Conservation (phyloP, 2,113 vertebrate genomes). For the Corythaeola cristata region DNA sequence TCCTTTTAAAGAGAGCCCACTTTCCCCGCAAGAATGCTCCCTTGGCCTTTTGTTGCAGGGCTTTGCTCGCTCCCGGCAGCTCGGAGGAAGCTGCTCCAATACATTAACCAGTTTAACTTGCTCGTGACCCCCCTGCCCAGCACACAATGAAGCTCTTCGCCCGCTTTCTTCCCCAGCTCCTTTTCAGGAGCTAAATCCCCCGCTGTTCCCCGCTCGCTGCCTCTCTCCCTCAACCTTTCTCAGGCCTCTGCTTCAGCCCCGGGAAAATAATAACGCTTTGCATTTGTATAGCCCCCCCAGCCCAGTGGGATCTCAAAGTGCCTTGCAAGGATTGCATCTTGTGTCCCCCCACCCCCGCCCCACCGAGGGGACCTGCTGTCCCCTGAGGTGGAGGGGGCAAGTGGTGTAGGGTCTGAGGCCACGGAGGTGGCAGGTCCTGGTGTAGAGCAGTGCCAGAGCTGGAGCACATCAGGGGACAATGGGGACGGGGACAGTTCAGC, state of each 20-base stretch:
- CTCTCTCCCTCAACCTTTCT: slow-evolving; percentile 63
- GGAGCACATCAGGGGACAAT: fast-evolving
- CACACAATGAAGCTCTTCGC: slow-evolving; percentile 49
- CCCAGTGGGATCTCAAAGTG: neutral
- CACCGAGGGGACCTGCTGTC: neutral
- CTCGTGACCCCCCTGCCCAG: slow-evolving; percentile 64
- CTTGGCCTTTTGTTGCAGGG: slow-evolving; percentile 59
- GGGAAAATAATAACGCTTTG: slow-evolving; percentile 51
- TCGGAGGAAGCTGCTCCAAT: slow-evolving; percentile 66
- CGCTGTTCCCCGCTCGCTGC: slow-evolving; percentile 43
- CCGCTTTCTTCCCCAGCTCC: slow-evolving; percentile 29
- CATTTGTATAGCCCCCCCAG: slow-evolving; percentile 52
- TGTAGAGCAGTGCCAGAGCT: fast-evolving
- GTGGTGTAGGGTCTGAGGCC: neutral
- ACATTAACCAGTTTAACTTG: slow-evolving; percentile 77
- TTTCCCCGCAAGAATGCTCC: slow-evolving; percentile 71
- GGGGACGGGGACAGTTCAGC: fast-evolving
- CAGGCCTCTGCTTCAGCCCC: slow-evolving; percentile 53
- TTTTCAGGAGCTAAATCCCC: slow-evolving; percentile 65
- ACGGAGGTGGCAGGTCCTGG: neutral
- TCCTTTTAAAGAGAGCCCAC: slow-evolving; percentile 71
- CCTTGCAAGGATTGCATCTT: neutral
- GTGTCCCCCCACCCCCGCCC: neutral
- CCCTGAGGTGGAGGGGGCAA: neutral
- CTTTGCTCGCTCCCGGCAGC: slow-evolving; percentile 59